Evolutionary conservation across 2,888 invertebrate species (phyloP), one percentile per base, ranked within the genome.

Genomic region (Lochmaea crataegi): DNA sequence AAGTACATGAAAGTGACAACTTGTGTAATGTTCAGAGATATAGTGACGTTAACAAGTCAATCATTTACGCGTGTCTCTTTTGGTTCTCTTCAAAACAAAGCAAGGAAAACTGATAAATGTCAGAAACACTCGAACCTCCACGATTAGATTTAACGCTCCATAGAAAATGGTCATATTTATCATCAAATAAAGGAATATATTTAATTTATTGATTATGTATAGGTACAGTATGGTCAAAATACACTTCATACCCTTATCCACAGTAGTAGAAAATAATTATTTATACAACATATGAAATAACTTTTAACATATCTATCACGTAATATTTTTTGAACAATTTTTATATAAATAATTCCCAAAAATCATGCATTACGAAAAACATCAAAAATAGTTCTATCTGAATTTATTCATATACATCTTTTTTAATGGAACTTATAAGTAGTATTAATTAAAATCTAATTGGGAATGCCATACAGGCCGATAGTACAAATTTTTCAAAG

Each of bases 1-100:
- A 60, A 16, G 16, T 63, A 41, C 61, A 18, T 63, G 61, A 63
- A 63, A 12, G n/a, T 18, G 61, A 63, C 61, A 63, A 41, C 41
- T 38, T 63, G 41, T 63, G 16, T 63, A 42, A 63, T 42, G 18
- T 63, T 42, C 41, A 16, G 42, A n/a, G 16, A 38, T 38, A 38
- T 10, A 16, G 16, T 38, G 61, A 63, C 61, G 61, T 18, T 11
- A 16, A 18, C 61, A 16, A 42, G 16, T 16, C 42, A 12, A 42
- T 14, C 60, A 38, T 16, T 60, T 38, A 38, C 16, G 60, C 38
- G 32, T 41, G 16, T 63, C 61, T 63, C 42, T 63, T 61, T 42
- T 38, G 42, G 41, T 41, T 18, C 61, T 63, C 61, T 9, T 63
- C 41, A 63, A 63, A 63, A 16, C 38, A 42, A 18, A 41, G 42